These are phyloP conservation scores for Busseola fusca DNA, from an alignment of 2,888 invertebrate species.

Conservation along the genomic window DNA sequence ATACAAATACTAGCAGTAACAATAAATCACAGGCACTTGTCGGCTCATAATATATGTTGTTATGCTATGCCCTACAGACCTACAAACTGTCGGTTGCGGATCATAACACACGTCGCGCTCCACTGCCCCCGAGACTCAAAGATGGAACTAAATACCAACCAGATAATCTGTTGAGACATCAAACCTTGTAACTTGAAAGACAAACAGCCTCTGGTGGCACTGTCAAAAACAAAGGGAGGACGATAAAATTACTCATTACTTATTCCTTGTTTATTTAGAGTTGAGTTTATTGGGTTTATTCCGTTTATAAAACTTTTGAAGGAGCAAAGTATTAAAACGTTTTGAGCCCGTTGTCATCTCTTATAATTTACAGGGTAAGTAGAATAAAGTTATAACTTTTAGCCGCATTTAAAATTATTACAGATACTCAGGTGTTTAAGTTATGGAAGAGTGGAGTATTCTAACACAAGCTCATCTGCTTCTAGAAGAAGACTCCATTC, in stretches of 20 bases:
- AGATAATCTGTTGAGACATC: conserved; percentile 48
- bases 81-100: conserved; percentile 55
- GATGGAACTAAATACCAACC: conserved; percentile 34
- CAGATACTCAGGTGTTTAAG: too few species aligned
- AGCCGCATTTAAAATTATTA: not conserved
- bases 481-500: too few species aligned
- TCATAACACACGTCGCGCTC: conserved; percentile 56
- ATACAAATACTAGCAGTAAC: conserved; percentile 35
- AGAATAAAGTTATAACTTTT: not conserved
- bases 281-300: not conserved
- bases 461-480: too few species aligned
- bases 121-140: conserved; percentile 38
- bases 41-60: conserved; percentile 55
- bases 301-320: not conserved
- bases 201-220: conserved; percentile 27
- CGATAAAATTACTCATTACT: conserved; percentile 11
- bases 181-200: conserved; percentile 43
- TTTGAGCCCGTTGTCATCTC: not conserved
- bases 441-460: too few species aligned
- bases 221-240: not conserved
- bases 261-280: not conserved
- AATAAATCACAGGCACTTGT: conserved; percentile 64
- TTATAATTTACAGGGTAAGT: not conserved
- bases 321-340: not conserved
- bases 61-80: conserved; percentile 59